These are phyloP conservation scores for Mythimna pallens DNA, from an alignment of 2,888 invertebrate genomes.

Conservation along the genomic window DNA sequence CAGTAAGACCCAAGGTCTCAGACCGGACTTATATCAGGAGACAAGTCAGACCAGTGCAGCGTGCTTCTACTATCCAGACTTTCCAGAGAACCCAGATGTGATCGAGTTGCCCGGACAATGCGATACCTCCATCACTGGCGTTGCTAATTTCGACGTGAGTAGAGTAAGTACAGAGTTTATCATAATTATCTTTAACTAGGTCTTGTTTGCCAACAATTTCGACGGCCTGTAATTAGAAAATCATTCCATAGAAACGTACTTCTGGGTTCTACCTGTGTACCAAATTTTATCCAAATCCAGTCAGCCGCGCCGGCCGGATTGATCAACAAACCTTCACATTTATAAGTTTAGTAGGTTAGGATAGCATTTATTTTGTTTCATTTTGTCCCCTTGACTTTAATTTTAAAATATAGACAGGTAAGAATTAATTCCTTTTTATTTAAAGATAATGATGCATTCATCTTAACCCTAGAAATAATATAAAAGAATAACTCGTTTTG, in stretches of 20 bases:
- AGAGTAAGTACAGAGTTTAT: conserved; percentile 12
- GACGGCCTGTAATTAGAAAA: neutral
- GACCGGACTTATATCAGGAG: neutral
- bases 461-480: too few species aligned
- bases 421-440: too few species aligned
- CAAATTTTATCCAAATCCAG: neutral
- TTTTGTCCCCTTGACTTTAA: too few species aligned
- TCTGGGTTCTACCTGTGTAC: too few species aligned
- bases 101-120: conserved; percentile 33
- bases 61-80: conserved; percentile 24
- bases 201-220: neutral
- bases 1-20: conserved; percentile 78
- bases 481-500: too few species aligned
- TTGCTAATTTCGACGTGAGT: conserved; percentile 72
- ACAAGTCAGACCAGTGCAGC: conserved; percentile 1
- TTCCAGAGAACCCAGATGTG: neutral
- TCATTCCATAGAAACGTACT: neutral
- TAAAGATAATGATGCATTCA: too few species aligned
- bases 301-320: neutral
- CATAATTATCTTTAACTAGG: neutral
- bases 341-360: too few species aligned
- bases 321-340: neutral
- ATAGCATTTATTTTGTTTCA: too few species aligned
- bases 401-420: too few species aligned
- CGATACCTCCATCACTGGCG: conserved; percentile 56